Percentiles rank a stretch among this genome's conserved stretches.
Evolutionary conservation across 2,797 vertebrate genomes (phyloP).

Genomic region (Alauda arvensis): DNA sequence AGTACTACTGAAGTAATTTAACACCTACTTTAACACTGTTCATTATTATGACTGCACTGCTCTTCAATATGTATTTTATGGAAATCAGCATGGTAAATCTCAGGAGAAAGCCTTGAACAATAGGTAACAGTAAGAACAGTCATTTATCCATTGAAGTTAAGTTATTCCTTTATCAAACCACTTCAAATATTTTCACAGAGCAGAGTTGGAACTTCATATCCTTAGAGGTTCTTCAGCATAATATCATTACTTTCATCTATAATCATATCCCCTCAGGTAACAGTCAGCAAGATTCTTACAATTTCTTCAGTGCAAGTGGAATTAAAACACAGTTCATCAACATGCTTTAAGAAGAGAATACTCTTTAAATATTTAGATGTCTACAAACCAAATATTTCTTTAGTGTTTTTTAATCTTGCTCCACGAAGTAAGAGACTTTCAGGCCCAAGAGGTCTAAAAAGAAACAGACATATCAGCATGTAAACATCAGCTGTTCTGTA

Average conservation of each 20-base stretch:
- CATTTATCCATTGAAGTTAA: conserved; percentile 11
- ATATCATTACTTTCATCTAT: conserved; percentile 13
- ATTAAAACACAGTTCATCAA: conserved; percentile 24
- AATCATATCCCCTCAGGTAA: conserved; percentile 12
- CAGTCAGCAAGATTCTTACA: not conserved
- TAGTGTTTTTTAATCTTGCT: conserved; percentile 97
- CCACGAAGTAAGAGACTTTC: conserved; percentile 96
- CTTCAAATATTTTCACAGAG: conserved; percentile 32
- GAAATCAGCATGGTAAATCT: conserved; percentile 22
- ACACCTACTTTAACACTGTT: not conserved
- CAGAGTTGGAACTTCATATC: conserved; percentile 1
- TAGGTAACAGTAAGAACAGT: conserved; percentile 6
- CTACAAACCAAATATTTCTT: conserved; percentile 94
- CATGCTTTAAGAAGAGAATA: conserved; percentile 4
- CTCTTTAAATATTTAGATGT: conserved; percentile 36
- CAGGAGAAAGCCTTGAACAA: conserved; percentile 22
- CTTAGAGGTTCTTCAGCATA: not conserved
- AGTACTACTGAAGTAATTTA: not conserved
- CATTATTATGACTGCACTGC: not conserved
- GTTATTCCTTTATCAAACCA: conserved; percentile 28
- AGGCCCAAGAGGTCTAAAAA: conserved; percentile 88
- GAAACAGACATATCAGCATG: conserved; percentile 23
- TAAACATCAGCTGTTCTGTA: not conserved
- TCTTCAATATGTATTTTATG: conserved; percentile 23
- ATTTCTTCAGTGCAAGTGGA: not conserved